Conservation (phyloP, 92 coral and sea anemone genomes). For the Epizoanthus rinbou region DNA sequence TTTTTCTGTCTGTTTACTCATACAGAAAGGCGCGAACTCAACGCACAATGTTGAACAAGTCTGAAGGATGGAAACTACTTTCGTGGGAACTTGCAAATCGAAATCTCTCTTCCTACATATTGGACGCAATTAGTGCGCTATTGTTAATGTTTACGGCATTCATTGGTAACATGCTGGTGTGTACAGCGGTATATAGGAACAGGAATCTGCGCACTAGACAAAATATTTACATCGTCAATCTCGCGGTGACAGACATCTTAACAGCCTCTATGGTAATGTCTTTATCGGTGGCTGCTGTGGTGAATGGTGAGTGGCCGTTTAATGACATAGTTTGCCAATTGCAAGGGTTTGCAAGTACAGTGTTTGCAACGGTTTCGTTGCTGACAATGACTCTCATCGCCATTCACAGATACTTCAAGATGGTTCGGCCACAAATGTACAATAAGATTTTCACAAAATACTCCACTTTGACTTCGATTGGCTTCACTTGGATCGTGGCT, state of each 20-base stretch:
- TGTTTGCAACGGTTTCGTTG: background rate
- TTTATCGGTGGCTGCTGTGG: background rate
- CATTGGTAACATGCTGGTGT: slow-evolving; percentile 1
- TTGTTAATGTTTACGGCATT: background rate
- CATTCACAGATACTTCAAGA: slow-evolving; percentile 5
- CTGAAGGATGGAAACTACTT: no score
- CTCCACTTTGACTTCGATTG: background rate
- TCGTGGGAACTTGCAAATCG: no score
- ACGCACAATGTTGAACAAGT: no score
- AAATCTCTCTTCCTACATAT: no score
- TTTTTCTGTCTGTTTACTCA: no score
- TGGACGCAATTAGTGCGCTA: no score
- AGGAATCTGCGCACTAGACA: slow-evolving; percentile 7
- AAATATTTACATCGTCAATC: slow-evolving; percentile 6
- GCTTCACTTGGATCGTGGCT: background rate
- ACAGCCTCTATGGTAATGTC: background rate
- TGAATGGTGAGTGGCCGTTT: background rate
- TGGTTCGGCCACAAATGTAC: background rate
- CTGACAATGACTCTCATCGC: background rate
- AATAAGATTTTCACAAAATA: background rate
- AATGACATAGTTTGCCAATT: background rate
- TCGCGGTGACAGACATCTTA: background rate
- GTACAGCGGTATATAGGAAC: slow-evolving; percentile 1
- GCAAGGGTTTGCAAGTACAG: background rate
- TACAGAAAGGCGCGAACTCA: no score